Evolutionary conservation across 2,797 vertebrate species (phyloP).

Genomic region (Columba guinea): DNA sequence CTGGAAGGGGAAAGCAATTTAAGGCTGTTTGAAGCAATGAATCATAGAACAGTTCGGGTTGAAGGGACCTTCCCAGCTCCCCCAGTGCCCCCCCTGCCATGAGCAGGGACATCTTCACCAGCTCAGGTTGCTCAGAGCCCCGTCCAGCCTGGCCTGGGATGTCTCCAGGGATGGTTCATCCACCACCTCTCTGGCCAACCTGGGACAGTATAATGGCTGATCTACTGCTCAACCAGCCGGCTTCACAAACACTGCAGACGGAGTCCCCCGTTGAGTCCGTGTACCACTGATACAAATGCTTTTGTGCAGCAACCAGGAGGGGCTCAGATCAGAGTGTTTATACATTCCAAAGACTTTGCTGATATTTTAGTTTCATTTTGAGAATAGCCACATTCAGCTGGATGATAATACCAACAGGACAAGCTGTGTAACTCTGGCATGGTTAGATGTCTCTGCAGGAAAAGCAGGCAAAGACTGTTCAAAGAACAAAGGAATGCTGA

Average conservation of each 20-base stretch:
- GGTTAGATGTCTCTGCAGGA: not conserved
- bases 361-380: accelerated
- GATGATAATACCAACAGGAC: not conserved
- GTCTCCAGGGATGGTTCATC: no score
- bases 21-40: not conserved
- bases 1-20: not conserved
- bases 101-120: no score
- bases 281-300: not conserved
- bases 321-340: not conserved
- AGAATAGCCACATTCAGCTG: not conserved
- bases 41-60: no score
- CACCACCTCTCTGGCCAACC: no score
- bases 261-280: not conserved
- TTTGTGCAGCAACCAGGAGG: not conserved
- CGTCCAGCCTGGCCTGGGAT: no score
- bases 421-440: not conserved
- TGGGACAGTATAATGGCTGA: not conserved
- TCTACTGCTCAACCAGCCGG: not conserved
- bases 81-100: no score
- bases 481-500: not conserved
- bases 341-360: not conserved
- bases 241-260: not conserved
- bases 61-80: no score
- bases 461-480: not conserved
- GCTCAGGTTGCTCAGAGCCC: no score